Evolutionary conservation across 1,140 invertebrate species (phyloP).

Genomic region (Brachionus calyciflorus): DNA sequence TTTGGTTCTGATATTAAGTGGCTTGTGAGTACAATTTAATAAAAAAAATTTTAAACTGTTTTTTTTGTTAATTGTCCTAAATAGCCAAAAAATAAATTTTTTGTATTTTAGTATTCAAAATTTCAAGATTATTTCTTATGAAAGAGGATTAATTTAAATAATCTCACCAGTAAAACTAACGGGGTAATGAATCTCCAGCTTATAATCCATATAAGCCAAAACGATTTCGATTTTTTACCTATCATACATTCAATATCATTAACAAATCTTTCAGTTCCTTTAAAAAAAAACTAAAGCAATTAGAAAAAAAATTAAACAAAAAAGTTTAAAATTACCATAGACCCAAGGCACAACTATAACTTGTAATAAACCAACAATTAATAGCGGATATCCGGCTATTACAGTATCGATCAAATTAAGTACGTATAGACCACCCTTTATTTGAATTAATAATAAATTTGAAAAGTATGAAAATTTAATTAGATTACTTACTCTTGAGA

Average conservation of each 20-base stretch:
- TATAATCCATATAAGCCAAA: slow-evolving; percentile 30
- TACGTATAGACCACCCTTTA: slow-evolving; percentile 47
- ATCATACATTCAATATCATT: slow-evolving; percentile 43
- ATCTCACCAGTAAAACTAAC: slow-evolving; percentile 12
- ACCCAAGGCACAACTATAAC: slow-evolving; percentile 19
- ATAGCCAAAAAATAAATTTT: no score
- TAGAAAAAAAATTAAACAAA: not conserved
- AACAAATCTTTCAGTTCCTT: slow-evolving; percentile 36
- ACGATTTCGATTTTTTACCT: not conserved
- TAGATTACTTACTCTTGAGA: slow-evolving; percentile 62
- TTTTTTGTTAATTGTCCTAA: no score
- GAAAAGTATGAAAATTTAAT: not conserved
- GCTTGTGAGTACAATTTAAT: no score
- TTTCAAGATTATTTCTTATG: no score
- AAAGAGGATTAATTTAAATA: not conserved
- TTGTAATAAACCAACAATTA: slow-evolving; percentile 15
- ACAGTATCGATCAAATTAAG: slow-evolving; percentile 38
- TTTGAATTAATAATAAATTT: slow-evolving; percentile 48
- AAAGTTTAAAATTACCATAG: slow-evolving; percentile 13
- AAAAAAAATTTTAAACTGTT: no score
- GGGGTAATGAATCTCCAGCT: slow-evolving; percentile 45
- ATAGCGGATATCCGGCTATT: slow-evolving; percentile 20
- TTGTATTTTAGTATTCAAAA: not conserved
- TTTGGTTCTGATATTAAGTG: no score
- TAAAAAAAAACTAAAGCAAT: not conserved